phyloP scores from a whole-genome alignment of 2,113 vertebrate genomes.

The Barnardius zonarius region DNA sequence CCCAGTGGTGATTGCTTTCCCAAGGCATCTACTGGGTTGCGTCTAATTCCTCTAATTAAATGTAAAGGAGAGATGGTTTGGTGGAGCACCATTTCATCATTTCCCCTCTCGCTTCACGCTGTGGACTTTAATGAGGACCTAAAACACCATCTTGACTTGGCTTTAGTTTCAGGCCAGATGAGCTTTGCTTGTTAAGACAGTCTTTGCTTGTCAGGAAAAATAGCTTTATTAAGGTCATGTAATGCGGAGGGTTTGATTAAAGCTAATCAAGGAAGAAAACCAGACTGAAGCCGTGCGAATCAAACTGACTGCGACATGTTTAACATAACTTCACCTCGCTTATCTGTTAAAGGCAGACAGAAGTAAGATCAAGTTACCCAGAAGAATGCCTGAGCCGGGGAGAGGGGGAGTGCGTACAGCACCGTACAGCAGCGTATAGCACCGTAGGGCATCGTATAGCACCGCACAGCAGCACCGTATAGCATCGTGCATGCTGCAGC shows the following conservation, averaged over 20 bases:
- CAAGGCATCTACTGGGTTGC: constrained; percentile 65
- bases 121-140: constrained; percentile 77
- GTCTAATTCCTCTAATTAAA: constrained; percentile 79
- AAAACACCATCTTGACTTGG: constrained; percentile 74
- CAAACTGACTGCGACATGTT: constrained; percentile 55
- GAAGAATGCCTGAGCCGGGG: constrained; percentile 48
- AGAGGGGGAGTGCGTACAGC: neutral
- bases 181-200: constrained; percentile 73
- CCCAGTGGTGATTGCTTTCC: constrained; percentile 60
- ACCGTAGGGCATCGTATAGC: neutral
- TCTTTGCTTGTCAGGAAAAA: constrained; percentile 76
- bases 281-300: constrained; percentile 36
- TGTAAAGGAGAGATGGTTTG: constrained; percentile 72
- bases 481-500: neutral
- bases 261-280: constrained; percentile 75
- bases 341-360: constrained; percentile 63
- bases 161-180: constrained; percentile 76
- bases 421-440: neutral
- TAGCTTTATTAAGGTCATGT: constrained; percentile 75
- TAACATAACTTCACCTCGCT: constrained; percentile 59
- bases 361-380: constrained; percentile 68
- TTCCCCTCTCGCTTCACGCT: constrained; percentile 71
- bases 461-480: neutral
- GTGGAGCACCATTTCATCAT: constrained; percentile 68
- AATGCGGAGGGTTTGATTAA: constrained; percentile 71